Conservation (phyloP, 2,797 vertebrate species). For the Aratinga solstitialis region DNA sequence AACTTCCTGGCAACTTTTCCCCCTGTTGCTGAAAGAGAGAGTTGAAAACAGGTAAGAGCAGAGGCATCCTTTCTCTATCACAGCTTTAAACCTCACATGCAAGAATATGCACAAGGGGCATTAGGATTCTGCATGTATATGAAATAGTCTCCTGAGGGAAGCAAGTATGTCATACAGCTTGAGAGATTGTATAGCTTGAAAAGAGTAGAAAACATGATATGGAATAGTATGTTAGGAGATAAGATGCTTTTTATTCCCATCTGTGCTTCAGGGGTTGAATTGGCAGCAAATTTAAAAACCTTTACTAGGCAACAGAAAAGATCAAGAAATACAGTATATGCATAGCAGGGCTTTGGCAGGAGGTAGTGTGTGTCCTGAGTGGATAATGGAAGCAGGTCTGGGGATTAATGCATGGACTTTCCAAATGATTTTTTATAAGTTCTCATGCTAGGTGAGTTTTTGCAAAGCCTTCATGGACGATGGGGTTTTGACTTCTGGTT, state of each 20-base stretch:
- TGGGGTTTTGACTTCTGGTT: background rate
- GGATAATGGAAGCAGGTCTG: background rate
- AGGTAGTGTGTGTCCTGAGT: background rate
- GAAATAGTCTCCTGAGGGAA: constrained; percentile 17
- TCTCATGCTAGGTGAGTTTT: background rate
- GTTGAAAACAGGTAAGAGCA: background rate
- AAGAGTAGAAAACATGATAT: constrained; percentile 36
- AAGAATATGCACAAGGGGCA: background rate
- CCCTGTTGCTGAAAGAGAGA: background rate
- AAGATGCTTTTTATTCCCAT: constrained; percentile 42
- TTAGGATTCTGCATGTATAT: background rate
- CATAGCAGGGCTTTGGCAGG: background rate
- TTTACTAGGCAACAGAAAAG: constrained; percentile 44
- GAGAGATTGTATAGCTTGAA: constrained; percentile 19
- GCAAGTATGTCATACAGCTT: background rate
- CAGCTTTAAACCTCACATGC: background rate
- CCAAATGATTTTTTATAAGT: background rate
- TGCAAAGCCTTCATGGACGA: background rate
- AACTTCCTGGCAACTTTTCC: background rate
- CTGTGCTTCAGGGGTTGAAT: constrained; percentile 35
- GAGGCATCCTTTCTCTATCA: background rate
- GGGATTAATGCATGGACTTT: background rate
- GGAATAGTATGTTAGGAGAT: constrained; percentile 1
- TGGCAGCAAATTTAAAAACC: constrained; percentile 41
- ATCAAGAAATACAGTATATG: background rate